Conservation (phyloP, 1,140 invertebrate genomes). For the Diprion similis region DNA sequence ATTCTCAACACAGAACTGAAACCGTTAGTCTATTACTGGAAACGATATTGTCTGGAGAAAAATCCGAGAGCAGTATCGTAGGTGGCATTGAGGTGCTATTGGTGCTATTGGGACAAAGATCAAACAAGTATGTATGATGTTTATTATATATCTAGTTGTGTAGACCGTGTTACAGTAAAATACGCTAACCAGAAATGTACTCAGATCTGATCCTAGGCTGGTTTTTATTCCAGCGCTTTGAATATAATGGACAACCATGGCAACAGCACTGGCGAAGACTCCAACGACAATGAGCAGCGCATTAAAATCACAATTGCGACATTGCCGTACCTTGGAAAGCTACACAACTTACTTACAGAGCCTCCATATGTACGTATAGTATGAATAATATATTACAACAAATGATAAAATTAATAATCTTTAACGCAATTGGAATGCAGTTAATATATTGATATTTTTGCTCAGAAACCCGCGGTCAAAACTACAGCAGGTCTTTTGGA, state of each 20-base stretch:
- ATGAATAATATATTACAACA: slow-evolving; percentile 9
- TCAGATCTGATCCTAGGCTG: slow-evolving; percentile 10
- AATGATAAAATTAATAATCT: slow-evolving; percentile 28
- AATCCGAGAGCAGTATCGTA: slow-evolving; percentile 77
- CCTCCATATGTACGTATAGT: slow-evolving; percentile 72
- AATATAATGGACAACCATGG: slow-evolving; percentile 31
- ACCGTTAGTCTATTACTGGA: slow-evolving; percentile 72
- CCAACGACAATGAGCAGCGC: slow-evolving; percentile 44
- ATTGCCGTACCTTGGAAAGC: slow-evolving; percentile 72
- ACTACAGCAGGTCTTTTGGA: slow-evolving; percentile 72
- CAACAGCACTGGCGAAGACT: slow-evolving; percentile 42
- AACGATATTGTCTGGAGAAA: slow-evolving; percentile 73
- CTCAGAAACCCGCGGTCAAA: slow-evolving; percentile 67
- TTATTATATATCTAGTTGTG: slow-evolving; percentile 11
- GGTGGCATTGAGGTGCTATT: slow-evolving; percentile 82
- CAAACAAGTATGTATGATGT: slow-evolving; percentile 53
- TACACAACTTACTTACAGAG: slow-evolving; percentile 74
- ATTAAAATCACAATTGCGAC: slow-evolving; percentile 65
- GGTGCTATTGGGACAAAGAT: slow-evolving; percentile 69
- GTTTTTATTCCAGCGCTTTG: slow-evolving; percentile 29
- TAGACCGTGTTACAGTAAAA: slow-evolving; percentile 5
- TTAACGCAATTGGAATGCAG: slow-evolving; percentile 32
- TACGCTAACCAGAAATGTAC: not conserved
- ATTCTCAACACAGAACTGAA: slow-evolving; percentile 65
- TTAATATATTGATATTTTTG: slow-evolving; percentile 11